These are phyloP conservation scores for Disparrhopalites patrizii DNA, from an alignment of 2,888 invertebrate genomes.

Conservation along the genomic window DNA sequence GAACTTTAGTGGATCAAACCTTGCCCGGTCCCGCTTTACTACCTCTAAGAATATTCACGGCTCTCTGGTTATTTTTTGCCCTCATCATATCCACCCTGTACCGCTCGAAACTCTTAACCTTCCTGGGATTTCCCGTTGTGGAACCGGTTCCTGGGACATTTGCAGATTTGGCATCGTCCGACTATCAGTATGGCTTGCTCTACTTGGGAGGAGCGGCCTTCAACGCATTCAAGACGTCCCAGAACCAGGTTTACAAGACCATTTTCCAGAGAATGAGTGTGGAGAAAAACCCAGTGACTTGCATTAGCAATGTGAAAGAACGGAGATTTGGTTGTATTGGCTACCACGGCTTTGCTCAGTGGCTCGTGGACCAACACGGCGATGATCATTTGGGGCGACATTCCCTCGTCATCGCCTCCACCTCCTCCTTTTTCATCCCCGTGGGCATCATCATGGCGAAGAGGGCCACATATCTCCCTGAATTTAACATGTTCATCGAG, in stretches of 20 bases:
- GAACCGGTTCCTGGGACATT: conserved; percentile 35
- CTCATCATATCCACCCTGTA: conserved; percentile 29
- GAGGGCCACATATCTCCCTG: background rate
- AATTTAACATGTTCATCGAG: background rate
- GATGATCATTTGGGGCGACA: background rate
- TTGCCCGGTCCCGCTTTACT: background rate
- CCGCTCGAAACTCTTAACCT: conserved; percentile 35
- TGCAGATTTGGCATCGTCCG: conserved; percentile 31
- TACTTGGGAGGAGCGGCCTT: conserved; percentile 39
- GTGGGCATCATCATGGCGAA: conserved; percentile 2
- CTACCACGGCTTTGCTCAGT: background rate
- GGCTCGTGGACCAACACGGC: background rate
- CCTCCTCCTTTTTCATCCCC: conserved; percentile 1
- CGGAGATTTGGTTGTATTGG: background rate
- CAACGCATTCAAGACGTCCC: conserved; percentile 29
- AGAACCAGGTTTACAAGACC: conserved; percentile 31
- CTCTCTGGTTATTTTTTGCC: conserved; percentile 7
- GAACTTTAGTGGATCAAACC: background rate
- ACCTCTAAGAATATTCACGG: background rate
- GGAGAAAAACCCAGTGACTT: background rate
- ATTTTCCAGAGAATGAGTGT: conserved; percentile 7
- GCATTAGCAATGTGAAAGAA: background rate
- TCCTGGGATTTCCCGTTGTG: conserved; percentile 33
- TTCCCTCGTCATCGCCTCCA: background rate
- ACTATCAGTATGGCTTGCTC: conserved; percentile 31